These are phyloP conservation scores for Ptilorrhoa leucosticta DNA, from an alignment of 2,113 vertebrate species.

Conservation along the genomic window DNA sequence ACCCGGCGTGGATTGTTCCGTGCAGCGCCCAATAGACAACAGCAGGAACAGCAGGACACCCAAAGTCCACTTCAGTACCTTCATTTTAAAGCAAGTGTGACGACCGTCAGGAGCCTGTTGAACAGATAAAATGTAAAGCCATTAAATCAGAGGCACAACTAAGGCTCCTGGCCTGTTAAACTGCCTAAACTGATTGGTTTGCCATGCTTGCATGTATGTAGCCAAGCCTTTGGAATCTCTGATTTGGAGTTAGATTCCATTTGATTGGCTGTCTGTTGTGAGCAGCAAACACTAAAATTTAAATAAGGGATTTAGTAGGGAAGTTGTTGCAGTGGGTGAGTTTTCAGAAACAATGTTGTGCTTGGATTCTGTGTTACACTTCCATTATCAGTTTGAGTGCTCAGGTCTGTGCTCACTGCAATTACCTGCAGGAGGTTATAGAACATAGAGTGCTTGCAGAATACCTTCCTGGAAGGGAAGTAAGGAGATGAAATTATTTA, in stretches of 20 bases:
- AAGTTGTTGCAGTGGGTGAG: neutral
- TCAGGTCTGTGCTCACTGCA: neutral
- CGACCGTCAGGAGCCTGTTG: neutral
- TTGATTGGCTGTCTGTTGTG: neutral
- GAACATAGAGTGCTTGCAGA: neutral
- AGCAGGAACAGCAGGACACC: constrained; percentile 80
- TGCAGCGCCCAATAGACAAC: constrained; percentile 62
- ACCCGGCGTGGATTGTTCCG: constrained; percentile 58
- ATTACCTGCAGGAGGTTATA: neutral
- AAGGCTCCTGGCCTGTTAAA: neutral
- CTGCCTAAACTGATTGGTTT: neutral
- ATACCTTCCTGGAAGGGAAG: neutral
- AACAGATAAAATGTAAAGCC: constrained; percentile 7
- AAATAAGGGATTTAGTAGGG: neutral
- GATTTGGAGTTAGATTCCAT: neutral
- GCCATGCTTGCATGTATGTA: rapidly evolving
- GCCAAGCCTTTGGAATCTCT: neutral
- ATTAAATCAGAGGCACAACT: neutral
- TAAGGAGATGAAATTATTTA: neutral
- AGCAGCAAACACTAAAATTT: neutral
- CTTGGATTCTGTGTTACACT: neutral
- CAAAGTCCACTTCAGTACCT: constrained; percentile 77
- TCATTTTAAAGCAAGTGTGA: constrained; percentile 70
- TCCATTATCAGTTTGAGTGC: neutral
- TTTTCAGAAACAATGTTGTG: neutral